These are phyloP conservation scores for Gymnocephalus cernua DNA, from an alignment of 2,113 vertebrate species.

Conservation along the genomic window DNA sequence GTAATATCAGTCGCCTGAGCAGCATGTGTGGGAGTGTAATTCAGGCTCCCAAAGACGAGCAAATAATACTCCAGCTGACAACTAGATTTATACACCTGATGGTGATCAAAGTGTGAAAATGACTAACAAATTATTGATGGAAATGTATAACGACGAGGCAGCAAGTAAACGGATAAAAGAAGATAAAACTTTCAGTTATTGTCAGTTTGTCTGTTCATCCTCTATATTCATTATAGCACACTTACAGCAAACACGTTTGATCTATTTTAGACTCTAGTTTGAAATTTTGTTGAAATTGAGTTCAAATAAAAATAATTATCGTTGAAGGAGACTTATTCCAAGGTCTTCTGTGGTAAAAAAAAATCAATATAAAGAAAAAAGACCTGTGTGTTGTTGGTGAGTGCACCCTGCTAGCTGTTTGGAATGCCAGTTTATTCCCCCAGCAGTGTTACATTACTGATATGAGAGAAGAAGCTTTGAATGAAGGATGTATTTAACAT, in stretches of 20 bases:
- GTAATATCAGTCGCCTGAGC: constrained; percentile 30
- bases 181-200: constrained; percentile 31
- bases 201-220: constrained; percentile 23
- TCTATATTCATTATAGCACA: constrained; percentile 3
- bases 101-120: constrained; percentile 64
- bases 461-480: constrained; percentile 17
- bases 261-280: constrained; percentile 11
- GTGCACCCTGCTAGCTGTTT: neutral
- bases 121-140: constrained; percentile 49
- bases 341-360: neutral
- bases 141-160: constrained; percentile 45
- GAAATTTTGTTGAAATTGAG: constrained; percentile 8
- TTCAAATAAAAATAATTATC: neutral
- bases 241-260: neutral
- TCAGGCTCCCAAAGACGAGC: constrained; percentile 9
- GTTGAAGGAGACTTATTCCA: neutral
- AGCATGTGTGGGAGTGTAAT: constrained; percentile 40
- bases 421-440: constrained; percentile 3
- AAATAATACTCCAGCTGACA: constrained; percentile 49
- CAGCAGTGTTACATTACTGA: constrained; percentile 24
- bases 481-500: constrained; percentile 23
- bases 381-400: neutral
- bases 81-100: constrained; percentile 60
- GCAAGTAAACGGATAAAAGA: constrained; percentile 24
- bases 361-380: neutral